phyloP scores from a whole-genome alignment of 2,888 invertebrate species.

The Parnassius smintheus region DNA sequence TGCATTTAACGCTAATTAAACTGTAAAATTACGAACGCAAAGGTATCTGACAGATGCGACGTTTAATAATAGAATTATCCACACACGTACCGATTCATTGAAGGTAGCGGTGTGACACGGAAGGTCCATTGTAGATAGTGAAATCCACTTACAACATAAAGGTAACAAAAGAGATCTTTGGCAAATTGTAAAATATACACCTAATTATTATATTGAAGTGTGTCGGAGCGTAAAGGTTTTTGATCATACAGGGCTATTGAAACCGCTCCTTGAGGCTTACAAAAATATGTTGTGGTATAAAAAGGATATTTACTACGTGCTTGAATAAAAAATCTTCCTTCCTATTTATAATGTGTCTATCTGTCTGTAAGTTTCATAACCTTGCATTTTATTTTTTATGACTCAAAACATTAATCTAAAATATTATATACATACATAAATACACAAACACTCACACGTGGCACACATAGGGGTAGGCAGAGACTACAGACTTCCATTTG shows the following conservation, averaged over 20 bases:
- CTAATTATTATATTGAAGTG: constrained; percentile 76
- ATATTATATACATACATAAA: too few species aligned
- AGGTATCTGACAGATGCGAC: constrained; percentile 78
- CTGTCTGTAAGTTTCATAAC: too few species aligned
- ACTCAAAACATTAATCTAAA: too few species aligned
- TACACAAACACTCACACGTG: too few species aligned
- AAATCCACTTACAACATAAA: constrained; percentile 77
- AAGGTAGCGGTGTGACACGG: constrained; percentile 69
- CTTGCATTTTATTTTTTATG: too few species aligned
- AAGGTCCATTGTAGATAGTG: constrained; percentile 59
- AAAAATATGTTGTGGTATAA: constrained; percentile 51
- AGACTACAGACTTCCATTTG: too few species aligned
- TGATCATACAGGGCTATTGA: constrained; percentile 48
- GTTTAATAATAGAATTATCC: constrained; percentile 76
- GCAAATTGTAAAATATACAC: constrained; percentile 80
- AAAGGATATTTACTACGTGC: neutral
- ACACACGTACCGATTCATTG: constrained; percentile 56
- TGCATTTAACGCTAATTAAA: constrained; percentile 81
- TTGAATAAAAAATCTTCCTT: too few species aligned
- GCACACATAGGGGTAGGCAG: too few species aligned
- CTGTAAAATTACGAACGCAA: constrained; percentile 78
- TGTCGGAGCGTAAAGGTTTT: constrained; percentile 63
- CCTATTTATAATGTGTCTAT: too few species aligned
- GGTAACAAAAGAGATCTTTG: constrained; percentile 71
- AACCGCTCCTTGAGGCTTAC: constrained; percentile 73